phyloP scores from a whole-genome alignment of 2,797 vertebrate species.

The Potorous gilbertii region DNA sequence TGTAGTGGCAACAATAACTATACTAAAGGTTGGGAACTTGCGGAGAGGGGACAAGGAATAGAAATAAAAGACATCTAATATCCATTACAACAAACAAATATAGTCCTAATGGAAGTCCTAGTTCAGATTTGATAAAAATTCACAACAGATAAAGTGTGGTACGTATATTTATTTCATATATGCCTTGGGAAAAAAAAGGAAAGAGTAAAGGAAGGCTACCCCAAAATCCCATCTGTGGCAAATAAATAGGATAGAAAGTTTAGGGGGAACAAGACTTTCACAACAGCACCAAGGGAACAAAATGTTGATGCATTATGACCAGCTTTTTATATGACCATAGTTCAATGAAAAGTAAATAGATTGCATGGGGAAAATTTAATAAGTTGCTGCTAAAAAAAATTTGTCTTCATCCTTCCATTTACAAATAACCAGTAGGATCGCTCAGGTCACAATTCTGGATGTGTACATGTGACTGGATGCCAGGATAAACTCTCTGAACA shows the following conservation, averaged over 20 bases:
- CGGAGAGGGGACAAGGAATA: too few species aligned
- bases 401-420: constrained; percentile 44
- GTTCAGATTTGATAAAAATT: too few species aligned
- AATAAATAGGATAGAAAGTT: neutral
- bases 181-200: too few species aligned
- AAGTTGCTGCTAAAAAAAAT: neutral
- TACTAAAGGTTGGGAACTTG: too few species aligned
- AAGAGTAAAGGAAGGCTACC: too few species aligned
- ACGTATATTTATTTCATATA: too few species aligned
- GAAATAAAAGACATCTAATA: too few species aligned
- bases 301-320: neutral
- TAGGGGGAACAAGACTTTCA: neutral
- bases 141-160: too few species aligned
- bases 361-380: constrained; percentile 6
- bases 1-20: too few species aligned
- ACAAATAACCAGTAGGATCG: constrained; percentile 79
- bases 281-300: constrained; percentile 9
- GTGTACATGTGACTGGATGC: constrained; percentile 88
- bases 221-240: neutral
- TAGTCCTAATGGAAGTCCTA: too few species aligned
- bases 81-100: too few species aligned
- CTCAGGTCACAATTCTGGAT: constrained; percentile 89
- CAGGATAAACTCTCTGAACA: constrained; percentile 86
- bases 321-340: constrained; percentile 18
- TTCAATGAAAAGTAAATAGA: constrained; percentile 5